phyloP scores from a whole-genome alignment of 2,113 vertebrate species.

The Fregetta grallaria region DNA sequence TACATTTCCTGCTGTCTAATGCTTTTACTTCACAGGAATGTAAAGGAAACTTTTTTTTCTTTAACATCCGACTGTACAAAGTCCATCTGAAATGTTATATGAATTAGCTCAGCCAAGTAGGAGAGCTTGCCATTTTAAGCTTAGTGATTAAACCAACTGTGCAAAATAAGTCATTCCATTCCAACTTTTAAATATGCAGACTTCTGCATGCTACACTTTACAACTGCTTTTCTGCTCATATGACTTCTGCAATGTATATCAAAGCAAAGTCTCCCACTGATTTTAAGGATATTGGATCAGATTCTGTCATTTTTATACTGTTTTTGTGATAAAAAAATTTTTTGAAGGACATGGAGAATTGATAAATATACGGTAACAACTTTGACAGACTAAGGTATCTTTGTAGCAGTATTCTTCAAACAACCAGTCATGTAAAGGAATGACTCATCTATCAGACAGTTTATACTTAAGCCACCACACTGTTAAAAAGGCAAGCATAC shows the following conservation, averaged over 20 bases:
- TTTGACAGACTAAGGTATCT: neutral
- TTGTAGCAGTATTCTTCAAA: neutral
- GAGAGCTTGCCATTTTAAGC: slow-evolving; percentile 25
- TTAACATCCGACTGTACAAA: neutral
- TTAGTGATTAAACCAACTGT: neutral
- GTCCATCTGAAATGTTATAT: neutral
- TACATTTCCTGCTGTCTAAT: neutral
- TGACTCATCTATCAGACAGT: slow-evolving; percentile 19
- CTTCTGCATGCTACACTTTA: neutral
- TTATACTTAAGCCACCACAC: neutral
- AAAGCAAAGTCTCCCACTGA: neutral
- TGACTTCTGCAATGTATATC: neutral
- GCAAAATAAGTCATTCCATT: slow-evolving; percentile 10
- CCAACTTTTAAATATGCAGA: neutral
- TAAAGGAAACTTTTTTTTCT: neutral
- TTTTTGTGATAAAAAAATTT: neutral
- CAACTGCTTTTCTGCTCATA: neutral
- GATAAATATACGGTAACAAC: neutral
- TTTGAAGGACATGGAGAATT: neutral
- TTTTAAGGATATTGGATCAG: neutral
- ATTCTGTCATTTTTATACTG: neutral
- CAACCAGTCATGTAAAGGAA: neutral
- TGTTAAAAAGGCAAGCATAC: slow-evolving; percentile 58
- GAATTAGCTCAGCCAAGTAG: slow-evolving; percentile 31
- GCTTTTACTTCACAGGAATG: slow-evolving; percentile 27